phyloP scores from a whole-genome alignment of 2,888 invertebrate species.

The Drosophila suboccidentalis region DNA sequence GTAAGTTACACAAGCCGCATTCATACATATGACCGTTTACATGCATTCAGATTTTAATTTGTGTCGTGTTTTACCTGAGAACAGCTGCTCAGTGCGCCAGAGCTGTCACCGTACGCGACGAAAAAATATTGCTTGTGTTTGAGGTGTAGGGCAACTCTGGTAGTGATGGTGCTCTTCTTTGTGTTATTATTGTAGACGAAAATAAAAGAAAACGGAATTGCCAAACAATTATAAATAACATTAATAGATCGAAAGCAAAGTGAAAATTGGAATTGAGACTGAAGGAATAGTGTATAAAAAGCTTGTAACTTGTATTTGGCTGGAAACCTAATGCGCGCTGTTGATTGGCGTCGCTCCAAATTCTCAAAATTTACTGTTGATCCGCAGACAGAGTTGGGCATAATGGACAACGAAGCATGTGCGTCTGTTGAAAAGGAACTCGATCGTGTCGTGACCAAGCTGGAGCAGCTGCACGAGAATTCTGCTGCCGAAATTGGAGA shows the following conservation, averaged over 20 bases:
- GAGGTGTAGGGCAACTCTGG: slow-evolving; percentile 42
- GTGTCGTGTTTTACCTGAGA: slow-evolving; percentile 26
- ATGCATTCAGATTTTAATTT: slow-evolving; percentile 3
- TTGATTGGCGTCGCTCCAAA: slow-evolving; percentile 65
- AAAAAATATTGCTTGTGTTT: slow-evolving; percentile 8
- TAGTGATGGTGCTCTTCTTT: slow-evolving; percentile 64
- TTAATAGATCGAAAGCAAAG: not conserved
- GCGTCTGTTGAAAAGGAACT: slow-evolving; percentile 85
- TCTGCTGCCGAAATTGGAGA: slow-evolving; percentile 83
- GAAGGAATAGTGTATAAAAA: slow-evolving; percentile 9
- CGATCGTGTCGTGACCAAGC: slow-evolving; percentile 84
- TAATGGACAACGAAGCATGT: slow-evolving; percentile 84
- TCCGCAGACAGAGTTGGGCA: slow-evolving; percentile 32
- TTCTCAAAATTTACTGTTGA: slow-evolving; percentile 50
- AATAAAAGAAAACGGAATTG: slow-evolving; percentile 39
- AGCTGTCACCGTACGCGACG: slow-evolving; percentile 23
- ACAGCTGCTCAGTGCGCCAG: slow-evolving; percentile 44
- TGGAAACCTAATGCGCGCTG: slow-evolving; percentile 57
- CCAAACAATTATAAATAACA: not conserved
- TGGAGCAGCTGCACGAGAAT: slow-evolving; percentile 84
- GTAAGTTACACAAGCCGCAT: slow-evolving; percentile 24
- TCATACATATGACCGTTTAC: not conserved
- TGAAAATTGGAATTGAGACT: slow-evolving; percentile 11
- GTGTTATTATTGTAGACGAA: slow-evolving; percentile 66
- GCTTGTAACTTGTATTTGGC: slow-evolving; percentile 17